phyloP scores from a whole-genome alignment of 2,888 invertebrate genomes.

The Syrphus vitripennis region DNA sequence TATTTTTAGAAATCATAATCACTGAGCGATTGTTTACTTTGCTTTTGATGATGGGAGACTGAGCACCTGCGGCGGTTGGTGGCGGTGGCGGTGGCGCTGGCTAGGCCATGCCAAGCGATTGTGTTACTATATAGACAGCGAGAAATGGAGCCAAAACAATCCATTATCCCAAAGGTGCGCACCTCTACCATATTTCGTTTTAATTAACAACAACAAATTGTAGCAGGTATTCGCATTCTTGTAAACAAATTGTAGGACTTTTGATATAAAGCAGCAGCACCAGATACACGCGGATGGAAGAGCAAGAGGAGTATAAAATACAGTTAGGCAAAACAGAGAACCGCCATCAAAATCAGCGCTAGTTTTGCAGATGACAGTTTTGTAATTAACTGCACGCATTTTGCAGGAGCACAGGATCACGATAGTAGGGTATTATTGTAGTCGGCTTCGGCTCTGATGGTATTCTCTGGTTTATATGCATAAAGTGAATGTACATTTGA shows the following conservation, averaged over 20 bases:
- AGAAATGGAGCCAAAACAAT: constrained; percentile 2
- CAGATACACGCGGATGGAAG: background rate
- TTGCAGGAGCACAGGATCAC: constrained; percentile 38
- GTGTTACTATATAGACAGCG: background rate
- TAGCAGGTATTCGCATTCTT: constrained; percentile 37
- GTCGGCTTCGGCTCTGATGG: background rate
- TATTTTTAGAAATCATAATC: constrained; percentile 35
- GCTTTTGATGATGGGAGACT: constrained; percentile 43
- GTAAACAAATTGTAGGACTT: constrained; percentile 55
- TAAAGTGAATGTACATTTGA: constrained; percentile 1
- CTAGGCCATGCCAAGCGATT: too few relatives aligned
- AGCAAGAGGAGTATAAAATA: background rate
- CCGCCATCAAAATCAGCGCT: constrained; percentile 71
- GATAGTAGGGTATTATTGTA: background rate
- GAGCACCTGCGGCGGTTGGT: constrained; percentile 57
- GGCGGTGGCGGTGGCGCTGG: too few relatives aligned
- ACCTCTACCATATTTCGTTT: constrained; percentile 18
- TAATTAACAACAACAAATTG: constrained; percentile 50
- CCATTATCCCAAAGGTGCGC: constrained; percentile 30
- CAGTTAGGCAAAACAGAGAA: constrained; percentile 33
- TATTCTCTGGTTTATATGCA: constrained; percentile 36
- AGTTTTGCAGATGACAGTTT: constrained; percentile 81
- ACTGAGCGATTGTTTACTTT: constrained; percentile 46
- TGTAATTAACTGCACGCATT: constrained; percentile 80
- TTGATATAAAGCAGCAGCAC: too few relatives aligned